Conservation (phyloP, 2,113 vertebrate species). For the Recurvirostra avosetta region DNA sequence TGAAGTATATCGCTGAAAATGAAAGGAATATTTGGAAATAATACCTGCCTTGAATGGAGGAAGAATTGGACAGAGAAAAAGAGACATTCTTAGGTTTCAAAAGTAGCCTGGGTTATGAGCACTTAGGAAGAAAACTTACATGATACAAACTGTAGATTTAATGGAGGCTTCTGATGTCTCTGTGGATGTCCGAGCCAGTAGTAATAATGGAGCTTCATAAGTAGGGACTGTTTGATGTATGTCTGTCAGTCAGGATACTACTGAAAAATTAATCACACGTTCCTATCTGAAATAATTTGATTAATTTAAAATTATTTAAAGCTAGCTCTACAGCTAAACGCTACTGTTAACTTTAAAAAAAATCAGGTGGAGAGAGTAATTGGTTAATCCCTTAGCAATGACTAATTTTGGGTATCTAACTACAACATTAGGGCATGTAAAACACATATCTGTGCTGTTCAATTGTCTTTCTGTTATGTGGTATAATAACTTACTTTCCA, state of each 20-base stretch:
- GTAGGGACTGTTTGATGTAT: not conserved
- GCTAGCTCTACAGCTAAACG: not conserved
- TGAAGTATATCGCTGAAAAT: not conserved
- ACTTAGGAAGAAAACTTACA: not conserved
- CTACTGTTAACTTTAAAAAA: not conserved
- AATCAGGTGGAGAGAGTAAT: not conserved
- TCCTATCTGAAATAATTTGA: not conserved
- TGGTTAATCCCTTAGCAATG: not conserved
- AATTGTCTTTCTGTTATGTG: not conserved
- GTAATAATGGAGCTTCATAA: not conserved
- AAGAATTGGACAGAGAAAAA: not conserved
- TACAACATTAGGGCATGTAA: not conserved
- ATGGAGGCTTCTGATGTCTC: not conserved
- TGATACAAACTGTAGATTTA: not conserved
- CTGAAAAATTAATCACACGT: not conserved
- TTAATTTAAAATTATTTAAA: not conserved
- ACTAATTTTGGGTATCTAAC: not conserved
- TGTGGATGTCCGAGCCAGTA: not conserved
- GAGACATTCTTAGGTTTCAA: not conserved
- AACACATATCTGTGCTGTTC: not conserved
- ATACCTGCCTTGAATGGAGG: not conserved
- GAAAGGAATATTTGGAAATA: not conserved
- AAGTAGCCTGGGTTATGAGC: not conserved
- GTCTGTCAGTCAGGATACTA: not conserved
- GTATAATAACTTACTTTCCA: not conserved